Evolutionary conservation across 1,140 invertebrate genomes (phyloP).

Genomic region (Heliconius hewitsoni): DNA sequence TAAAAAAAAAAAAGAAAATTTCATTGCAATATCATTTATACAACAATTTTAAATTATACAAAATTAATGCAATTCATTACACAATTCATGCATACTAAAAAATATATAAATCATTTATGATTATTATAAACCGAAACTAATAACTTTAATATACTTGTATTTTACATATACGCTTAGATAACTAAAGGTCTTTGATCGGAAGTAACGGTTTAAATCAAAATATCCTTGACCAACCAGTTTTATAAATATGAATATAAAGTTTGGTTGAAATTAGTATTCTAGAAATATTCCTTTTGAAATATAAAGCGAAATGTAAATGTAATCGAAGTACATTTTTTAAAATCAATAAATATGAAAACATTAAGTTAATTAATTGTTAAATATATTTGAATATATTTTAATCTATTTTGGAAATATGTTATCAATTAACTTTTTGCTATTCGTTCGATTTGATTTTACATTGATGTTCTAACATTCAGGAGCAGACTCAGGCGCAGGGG

Average conservation of each 20-base stretch:
- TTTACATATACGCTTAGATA: background rate
- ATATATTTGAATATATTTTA: too few relatives aligned
- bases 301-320: background rate
- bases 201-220: constrained; percentile 12
- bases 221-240: constrained; percentile 7
- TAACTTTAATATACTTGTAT: background rate
- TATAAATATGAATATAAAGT: background rate
- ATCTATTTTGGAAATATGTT: too few relatives aligned
- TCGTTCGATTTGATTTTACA: too few relatives aligned
- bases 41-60: too few relatives aligned
- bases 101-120: background rate
- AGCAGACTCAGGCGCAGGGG: too few relatives aligned
- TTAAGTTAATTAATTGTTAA: background rate
- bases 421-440: too few relatives aligned
- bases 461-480: too few relatives aligned
- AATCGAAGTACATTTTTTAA: background rate
- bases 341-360: too few relatives aligned
- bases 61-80: too few relatives aligned
- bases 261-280: background rate
- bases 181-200: constrained; percentile 3
- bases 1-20: too few relatives aligned
- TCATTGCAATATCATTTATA: too few relatives aligned
- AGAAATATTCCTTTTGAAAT: background rate
- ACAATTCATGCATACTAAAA: too few relatives aligned
- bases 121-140: background rate